These are phyloP conservation scores for Eciton burchellii DNA, from an alignment of 1,140 invertebrate species.

Conservation along the genomic window DNA sequence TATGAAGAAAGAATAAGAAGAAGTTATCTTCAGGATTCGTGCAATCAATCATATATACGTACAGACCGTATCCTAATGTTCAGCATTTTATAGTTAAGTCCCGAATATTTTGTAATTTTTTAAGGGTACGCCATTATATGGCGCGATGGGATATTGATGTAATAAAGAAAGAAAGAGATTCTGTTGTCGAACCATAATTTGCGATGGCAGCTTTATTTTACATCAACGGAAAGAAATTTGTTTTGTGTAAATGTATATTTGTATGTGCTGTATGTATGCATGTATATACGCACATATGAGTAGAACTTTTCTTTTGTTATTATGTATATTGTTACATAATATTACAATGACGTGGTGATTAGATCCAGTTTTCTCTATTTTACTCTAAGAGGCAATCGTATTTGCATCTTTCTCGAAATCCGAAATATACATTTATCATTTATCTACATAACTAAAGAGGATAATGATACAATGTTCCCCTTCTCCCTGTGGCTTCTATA, in stretches of 20 bases:
- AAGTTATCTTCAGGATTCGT: constrained; percentile 7
- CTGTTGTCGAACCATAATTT: constrained; percentile 73
- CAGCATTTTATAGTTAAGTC: constrained; percentile 58
- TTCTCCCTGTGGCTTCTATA: constrained; percentile 7
- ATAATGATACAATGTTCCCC: constrained; percentile 37
- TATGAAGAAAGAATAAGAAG: neutral
- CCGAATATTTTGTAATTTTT: constrained; percentile 79
- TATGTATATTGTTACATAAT: constrained; percentile 61
- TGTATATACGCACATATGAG: constrained; percentile 44
- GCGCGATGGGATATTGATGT: constrained; percentile 35
- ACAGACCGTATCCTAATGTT: constrained; percentile 54
- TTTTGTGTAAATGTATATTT: constrained; percentile 57
- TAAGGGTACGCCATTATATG: constrained; percentile 51
- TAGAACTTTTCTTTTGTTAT: constrained; percentile 53
- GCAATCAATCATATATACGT: constrained; percentile 48
- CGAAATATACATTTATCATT: constrained; percentile 48
- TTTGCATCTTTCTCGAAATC: constrained; percentile 65
- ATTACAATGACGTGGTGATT: constrained; percentile 60
- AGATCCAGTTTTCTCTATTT: constrained; percentile 57
- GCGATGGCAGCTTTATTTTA: constrained; percentile 82
- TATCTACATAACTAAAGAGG: constrained; percentile 50
- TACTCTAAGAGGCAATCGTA: constrained; percentile 71
- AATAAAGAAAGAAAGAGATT: constrained; percentile 68
- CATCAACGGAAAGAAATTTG: constrained; percentile 71
- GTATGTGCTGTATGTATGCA: constrained; percentile 27